Percentiles rank a stretch among this genome's conserved stretches.
phyloP scores from a whole-genome alignment of 1,140 invertebrate genomes.

The Medauroidea extradentata region DNA sequence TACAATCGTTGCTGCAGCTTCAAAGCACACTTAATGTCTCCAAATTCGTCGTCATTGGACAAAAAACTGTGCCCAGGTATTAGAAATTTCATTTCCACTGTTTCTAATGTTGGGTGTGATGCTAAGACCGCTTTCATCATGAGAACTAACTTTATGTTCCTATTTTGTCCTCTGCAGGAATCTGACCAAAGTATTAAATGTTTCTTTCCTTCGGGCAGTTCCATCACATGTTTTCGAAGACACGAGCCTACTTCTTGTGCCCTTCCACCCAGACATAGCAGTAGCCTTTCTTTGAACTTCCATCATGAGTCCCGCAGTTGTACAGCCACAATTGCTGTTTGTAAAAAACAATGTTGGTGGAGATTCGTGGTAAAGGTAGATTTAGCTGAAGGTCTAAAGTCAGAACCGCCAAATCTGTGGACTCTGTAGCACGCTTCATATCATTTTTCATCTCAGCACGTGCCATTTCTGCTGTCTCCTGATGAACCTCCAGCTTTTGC shows the following conservation, averaged over 20 bases:
- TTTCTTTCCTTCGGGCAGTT: constrained; percentile 20
- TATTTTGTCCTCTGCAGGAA: constrained; percentile 39
- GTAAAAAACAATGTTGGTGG: no score
- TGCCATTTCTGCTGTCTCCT: not conserved
- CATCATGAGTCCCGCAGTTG: constrained; percentile 30
- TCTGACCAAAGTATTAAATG: constrained; percentile 37
- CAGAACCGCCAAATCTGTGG: constrained; percentile 8
- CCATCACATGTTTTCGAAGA: constrained; percentile 30
- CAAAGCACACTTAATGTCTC: no score
- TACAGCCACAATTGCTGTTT: no score
- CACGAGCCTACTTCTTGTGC: constrained; percentile 37
- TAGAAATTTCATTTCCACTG: no score
- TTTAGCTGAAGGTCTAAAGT: constrained; percentile 38
- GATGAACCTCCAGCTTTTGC: not conserved
- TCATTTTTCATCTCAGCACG: not conserved
- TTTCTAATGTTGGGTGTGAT: no score
- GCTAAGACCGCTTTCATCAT: constrained; percentile 32
- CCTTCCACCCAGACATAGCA: constrained; percentile 36
- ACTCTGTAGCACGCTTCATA: not conserved
- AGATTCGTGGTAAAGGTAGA: constrained; percentile 31
- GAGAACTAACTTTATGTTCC: constrained; percentile 38
- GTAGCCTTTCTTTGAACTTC: constrained; percentile 19
- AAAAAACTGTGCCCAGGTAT: no score
- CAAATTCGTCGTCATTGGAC: no score
- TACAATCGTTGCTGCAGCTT: no score